phyloP scores from a whole-genome alignment of 2,113 vertebrate species.

The Crocuta crocuta region DNA sequence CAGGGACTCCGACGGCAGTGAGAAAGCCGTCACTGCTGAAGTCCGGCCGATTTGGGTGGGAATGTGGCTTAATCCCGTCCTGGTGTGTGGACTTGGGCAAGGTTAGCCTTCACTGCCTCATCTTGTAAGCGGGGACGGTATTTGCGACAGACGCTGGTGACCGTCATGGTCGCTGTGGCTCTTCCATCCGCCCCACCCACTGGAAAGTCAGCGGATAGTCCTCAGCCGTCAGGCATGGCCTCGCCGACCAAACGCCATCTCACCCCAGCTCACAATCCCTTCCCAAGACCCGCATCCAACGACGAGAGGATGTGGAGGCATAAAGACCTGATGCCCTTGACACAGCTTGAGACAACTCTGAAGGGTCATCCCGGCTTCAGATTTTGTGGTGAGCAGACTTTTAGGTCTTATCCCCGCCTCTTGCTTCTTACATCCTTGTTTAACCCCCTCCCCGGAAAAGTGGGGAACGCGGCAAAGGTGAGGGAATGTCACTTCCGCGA shows the following conservation, averaged over 20 bases:
- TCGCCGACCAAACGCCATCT: not conserved
- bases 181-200: too few species aligned
- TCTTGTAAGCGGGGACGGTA: not conserved
- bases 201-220: not conserved
- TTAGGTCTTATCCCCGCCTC: not conserved
- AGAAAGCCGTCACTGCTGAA: too few species aligned
- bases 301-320: not conserved
- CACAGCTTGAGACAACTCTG: not conserved
- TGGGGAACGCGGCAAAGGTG: not conserved
- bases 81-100: not conserved
- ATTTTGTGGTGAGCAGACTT: not conserved
- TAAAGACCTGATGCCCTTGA: not conserved
- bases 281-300: not conserved
- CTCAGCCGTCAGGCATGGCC: not conserved
- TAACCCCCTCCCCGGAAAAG: not conserved
- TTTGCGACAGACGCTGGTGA: too few species aligned
- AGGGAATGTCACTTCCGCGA: not conserved
- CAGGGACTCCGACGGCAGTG: not conserved
- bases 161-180: too few species aligned
- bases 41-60: too few species aligned
- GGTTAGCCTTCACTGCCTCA: not conserved
- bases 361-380: not conserved
- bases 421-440: fast-evolving
- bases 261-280: not conserved
- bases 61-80: too few species aligned